Evolutionary conservation across 2,888 invertebrate species (phyloP).

Genomic region (Plusia festucae): DNA sequence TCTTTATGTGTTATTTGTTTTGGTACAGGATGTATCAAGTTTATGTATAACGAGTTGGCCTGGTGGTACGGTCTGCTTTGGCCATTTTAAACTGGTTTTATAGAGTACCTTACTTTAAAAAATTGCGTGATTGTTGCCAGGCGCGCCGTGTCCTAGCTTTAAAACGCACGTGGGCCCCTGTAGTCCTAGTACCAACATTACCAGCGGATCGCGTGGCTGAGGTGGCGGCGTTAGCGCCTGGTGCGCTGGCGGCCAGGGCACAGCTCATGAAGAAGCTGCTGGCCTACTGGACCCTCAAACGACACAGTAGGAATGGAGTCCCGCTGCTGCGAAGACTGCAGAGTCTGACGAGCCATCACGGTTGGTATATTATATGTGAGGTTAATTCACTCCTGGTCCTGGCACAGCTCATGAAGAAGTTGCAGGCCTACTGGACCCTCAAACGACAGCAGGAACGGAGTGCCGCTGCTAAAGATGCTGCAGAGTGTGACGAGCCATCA

Average conservation of each 20-base stretch:
- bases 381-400: no score
- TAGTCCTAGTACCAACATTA: constrained; percentile 97
- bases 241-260: constrained; percentile 91
- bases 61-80: no score
- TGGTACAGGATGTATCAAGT: no score
- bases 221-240: constrained; percentile 93
- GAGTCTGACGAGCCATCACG: constrained; percentile 75
- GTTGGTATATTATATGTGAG: constrained; percentile 45
- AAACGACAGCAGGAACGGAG: no score
- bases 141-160: constrained; percentile 96
- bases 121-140: constrained; percentile 57
- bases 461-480: no score
- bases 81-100: no score
- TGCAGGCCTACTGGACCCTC: no score
- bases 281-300: constrained; percentile 99
- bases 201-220: constrained; percentile 96
- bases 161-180: constrained; percentile 96
- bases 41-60: no score
- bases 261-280: constrained; percentile 96
- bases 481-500: no score
- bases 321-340: constrained; percentile 94
- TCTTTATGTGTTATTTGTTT: no score
- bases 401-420: no score
- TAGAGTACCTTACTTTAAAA: no score
- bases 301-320: constrained; percentile 98